A percentile compares a stretch with the other conserved stretches of the same genome.
Evolutionary conservation across 2,797 vertebrate species (phyloP).

Genomic region (Lacerta agilis): DNA sequence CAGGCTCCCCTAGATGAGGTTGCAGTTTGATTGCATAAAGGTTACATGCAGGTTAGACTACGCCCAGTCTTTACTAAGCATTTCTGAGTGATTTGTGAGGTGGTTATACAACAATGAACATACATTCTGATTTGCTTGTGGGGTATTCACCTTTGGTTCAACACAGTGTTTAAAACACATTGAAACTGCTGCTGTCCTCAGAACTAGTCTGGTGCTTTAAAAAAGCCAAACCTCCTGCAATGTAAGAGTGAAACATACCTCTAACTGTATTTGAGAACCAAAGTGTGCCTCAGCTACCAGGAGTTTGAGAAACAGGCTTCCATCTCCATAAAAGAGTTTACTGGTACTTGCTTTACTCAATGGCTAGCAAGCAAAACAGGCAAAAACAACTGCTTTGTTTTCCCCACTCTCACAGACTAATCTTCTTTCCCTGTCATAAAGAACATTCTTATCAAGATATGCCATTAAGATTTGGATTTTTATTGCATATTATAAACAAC

Average conservation of each 20-base stretch:
- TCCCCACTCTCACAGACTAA: neutral
- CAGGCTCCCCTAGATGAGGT: no score
- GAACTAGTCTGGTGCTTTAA: neutral
- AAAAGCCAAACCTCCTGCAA: neutral
- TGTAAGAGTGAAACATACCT: neutral
- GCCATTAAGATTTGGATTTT: neutral
- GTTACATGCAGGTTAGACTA: no score
- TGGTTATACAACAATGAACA: no score
- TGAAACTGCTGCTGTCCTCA: neutral
- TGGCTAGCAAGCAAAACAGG: neutral
- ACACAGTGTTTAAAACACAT: neutral
- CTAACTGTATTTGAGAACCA: neutral
- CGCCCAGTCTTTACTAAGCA: no score
- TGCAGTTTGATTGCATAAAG: no score
- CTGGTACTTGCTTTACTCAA: neutral
- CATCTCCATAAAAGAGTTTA: fast-evolving
- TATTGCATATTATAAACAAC: neutral
- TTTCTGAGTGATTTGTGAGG: no score
- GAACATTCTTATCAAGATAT: slow-evolving; percentile 21
- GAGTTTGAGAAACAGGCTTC: neutral
- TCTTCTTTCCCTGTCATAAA: neutral
- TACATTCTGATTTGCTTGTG: no score
- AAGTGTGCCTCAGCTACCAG: neutral
- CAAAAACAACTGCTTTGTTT: neutral
- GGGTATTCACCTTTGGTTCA: no score